phyloP scores from a whole-genome alignment of 2,888 invertebrate genomes.

The Perizoma flavofasciatum region DNA sequence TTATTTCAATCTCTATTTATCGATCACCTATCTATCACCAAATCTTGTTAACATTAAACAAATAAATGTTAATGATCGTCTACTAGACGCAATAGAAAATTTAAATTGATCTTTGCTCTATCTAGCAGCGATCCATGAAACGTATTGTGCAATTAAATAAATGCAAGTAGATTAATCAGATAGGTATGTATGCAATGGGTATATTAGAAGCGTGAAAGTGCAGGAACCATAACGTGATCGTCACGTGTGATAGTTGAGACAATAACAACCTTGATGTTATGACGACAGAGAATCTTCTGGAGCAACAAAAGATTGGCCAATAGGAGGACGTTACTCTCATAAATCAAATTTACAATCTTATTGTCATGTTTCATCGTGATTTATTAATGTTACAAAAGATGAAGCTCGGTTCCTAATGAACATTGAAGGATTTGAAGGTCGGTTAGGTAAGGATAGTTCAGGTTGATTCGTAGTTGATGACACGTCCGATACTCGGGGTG shows the following conservation, averaged over 20 bases:
- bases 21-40: too few species aligned
- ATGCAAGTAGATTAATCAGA: neutral
- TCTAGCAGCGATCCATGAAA: too few species aligned
- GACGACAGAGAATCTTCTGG: conserved; percentile 54
- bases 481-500: conserved; percentile 27
- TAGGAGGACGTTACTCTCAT: conserved; percentile 51
- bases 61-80: too few species aligned
- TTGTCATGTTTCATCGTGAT: conserved; percentile 51
- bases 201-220: conserved; percentile 43
- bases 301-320: conserved; percentile 57
- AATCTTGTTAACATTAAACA: too few species aligned
- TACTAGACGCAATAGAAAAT: too few species aligned
- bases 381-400: conserved; percentile 41
- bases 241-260: conserved; percentile 65
- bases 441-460: conserved; percentile 39
- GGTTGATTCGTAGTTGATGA: conserved; percentile 29
- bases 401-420: conserved; percentile 32
- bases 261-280: conserved; percentile 62
- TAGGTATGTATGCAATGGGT: conserved; percentile 8
- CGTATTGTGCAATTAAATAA: too few species aligned
- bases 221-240: conserved; percentile 43
- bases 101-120: too few species aligned
- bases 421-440: conserved; percentile 35
- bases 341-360: conserved; percentile 58
- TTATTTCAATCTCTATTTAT: too few species aligned